A percentile compares a stretch with the other conserved stretches of the same genome.
These are phyloP conservation scores for Procambarus virginalis DNA, from an alignment of 1,140 invertebrate species.

Conservation along the genomic window DNA sequence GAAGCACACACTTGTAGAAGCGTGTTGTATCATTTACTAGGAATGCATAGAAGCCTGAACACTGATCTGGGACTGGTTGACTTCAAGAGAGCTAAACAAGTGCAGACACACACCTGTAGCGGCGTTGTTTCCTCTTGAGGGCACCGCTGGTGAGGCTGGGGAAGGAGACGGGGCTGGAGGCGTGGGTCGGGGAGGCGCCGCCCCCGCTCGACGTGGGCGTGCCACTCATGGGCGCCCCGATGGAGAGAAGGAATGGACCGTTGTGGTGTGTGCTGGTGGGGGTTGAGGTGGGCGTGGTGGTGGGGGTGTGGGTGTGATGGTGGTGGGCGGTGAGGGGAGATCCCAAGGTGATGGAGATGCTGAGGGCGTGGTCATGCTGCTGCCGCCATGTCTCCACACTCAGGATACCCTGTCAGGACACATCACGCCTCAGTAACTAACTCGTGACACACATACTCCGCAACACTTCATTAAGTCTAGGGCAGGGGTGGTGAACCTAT, in stretches of 20 bases:
- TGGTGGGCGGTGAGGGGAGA: slow-evolving; percentile 42
- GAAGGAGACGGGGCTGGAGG: slow-evolving; percentile 49
- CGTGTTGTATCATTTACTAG: too few relatives aligned
- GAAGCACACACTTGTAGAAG: too few relatives aligned
- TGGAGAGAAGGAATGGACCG: background rate
- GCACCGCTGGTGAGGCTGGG: slow-evolving; percentile 33
- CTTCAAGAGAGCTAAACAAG: too few relatives aligned
- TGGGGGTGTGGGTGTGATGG: slow-evolving; percentile 23
- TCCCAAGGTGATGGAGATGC: slow-evolving; percentile 57
- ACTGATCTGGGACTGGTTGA: too few relatives aligned
- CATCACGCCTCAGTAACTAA: too few relatives aligned
- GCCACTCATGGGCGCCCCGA: background rate
- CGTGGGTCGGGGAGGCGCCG: slow-evolving; percentile 14
- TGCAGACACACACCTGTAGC: slow-evolving; percentile 16
- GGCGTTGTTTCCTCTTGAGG: slow-evolving; percentile 48
- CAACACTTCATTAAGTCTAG: too few relatives aligned
- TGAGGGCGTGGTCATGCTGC: slow-evolving; percentile 58
- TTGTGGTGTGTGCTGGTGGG: background rate
- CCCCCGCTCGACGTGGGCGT: background rate
- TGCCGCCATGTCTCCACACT: slow-evolving; percentile 41
- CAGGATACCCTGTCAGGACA: slow-evolving; percentile 28
- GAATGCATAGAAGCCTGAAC: too few relatives aligned
- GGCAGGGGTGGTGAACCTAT: too few relatives aligned
- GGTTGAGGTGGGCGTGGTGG: slow-evolving; percentile 4
- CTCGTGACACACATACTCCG: too few relatives aligned